phyloP scores from a whole-genome alignment of 2,888 invertebrate species.

The Trissolcus brochymenae region DNA sequence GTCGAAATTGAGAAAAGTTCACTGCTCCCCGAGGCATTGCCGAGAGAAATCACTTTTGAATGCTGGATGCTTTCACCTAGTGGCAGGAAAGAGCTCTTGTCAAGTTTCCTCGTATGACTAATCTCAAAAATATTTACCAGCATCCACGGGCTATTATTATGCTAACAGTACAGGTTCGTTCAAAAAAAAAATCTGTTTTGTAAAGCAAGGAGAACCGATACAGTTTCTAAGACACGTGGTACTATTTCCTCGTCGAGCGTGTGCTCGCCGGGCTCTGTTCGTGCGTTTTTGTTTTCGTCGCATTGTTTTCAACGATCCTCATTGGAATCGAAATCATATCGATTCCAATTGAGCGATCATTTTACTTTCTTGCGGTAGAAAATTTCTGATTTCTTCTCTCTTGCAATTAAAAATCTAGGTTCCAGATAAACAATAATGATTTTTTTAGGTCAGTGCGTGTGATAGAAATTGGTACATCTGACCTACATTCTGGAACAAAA shows the following conservation, averaged over 20 bases:
- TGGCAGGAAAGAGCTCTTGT: conserved; percentile 35
- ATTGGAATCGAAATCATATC: too few species aligned
- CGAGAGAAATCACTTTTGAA: conserved; percentile 52
- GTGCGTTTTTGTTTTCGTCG: conserved; percentile 7
- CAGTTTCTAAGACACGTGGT: conserved; percentile 6
- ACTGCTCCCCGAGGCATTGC: conserved; percentile 37
- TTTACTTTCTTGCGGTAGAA: conserved; percentile 13
- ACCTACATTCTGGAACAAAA: conserved; percentile 14
- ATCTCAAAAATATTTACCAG: conserved; percentile 43
- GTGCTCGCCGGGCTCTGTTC: not conserved
- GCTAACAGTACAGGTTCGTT: conserved; percentile 20
- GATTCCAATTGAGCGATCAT: conserved; percentile 4
- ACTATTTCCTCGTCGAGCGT: not conserved
- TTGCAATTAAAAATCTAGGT: conserved; percentile 14
- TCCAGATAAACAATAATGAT: conserved; percentile 6
- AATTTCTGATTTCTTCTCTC: not conserved
- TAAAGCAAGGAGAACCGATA: conserved; percentile 4
- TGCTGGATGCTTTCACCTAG: conserved; percentile 41
- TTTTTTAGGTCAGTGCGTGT: conserved; percentile 6
- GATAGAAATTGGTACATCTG: conserved; percentile 17
- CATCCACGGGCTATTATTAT: conserved; percentile 15
- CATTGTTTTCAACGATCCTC: conserved; percentile 1
- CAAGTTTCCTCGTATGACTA: conserved; percentile 45
- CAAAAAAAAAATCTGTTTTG: not conserved
- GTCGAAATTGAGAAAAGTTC: conserved; percentile 39